Evolutionary conservation across 2,888 invertebrate genomes (phyloP), one percentile per base, ranked within the genome.

Genomic region (Cantharis rufa): DNA sequence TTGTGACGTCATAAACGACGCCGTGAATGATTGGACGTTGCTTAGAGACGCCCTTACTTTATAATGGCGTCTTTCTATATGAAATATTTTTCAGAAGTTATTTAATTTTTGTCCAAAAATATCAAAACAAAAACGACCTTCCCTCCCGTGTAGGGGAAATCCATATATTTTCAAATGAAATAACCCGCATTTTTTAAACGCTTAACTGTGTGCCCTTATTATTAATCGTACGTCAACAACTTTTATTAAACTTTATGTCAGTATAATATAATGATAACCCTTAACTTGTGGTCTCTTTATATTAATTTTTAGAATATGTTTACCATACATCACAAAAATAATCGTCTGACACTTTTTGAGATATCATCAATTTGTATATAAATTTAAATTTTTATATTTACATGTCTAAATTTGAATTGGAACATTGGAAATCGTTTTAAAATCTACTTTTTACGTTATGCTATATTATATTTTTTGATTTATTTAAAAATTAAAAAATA

Each of bases 21-120:
- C 84, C 82, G 81, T 84, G 84, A 85, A 86, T 86, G 87, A 88
- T 88, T 87, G 87, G 87, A 84, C 83, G 88, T 87, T 86, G 87
- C 87, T 84, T 86, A 86, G 87, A 86, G 86, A 88, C 88, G 86
- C 88, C 87, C 87, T 85, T 81, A 83, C 82, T 84, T 84, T 83
- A 84, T 84, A 86, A 86, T 87, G 86, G 86, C 87, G 86, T 82
- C 84, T 84, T 83, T 84, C 79, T 66, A 48, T 79, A 76, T 78
- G 69, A 78, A 63, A 75, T 72, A 77, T 78, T 75, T 72, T 74
- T 72, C 72, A 64, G 15, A n/a, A 69, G 27, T 48, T 16, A 69
- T 69, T 69, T 69, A 27, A 61, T 70, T 70, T 70, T 16, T 13
- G n/a, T 4, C 61, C 48, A 18, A 48, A 48, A 61, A 61, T 61